These are phyloP conservation scores for Luperina testacea DNA, from an alignment of 2,888 invertebrate species.

Conservation along the genomic window DNA sequence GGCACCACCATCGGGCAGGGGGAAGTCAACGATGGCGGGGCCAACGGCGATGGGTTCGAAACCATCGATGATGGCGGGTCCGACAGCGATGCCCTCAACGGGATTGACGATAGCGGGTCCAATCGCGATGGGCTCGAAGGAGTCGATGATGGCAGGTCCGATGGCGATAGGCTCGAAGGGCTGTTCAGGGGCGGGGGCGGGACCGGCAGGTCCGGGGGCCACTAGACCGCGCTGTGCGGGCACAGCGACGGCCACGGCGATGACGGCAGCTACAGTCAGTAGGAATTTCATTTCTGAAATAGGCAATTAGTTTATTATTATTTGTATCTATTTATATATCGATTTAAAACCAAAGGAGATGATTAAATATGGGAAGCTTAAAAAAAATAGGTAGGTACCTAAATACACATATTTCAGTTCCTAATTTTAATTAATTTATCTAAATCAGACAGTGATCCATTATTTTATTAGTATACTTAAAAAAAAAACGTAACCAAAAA, in stretches of 20 bases:
- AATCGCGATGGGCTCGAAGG: conserved; percentile 74
- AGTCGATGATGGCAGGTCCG: conserved; percentile 64
- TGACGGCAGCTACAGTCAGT: conserved; percentile 52
- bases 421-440: neutral
- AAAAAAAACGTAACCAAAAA: neutral
- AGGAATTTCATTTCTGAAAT: conserved; percentile 61
- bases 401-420: neutral
- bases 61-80: conserved; percentile 38
- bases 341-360: neutral
- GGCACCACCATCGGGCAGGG: conserved; percentile 48
- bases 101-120: conserved; percentile 53
- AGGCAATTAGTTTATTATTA: neutral
- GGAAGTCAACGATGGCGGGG: conserved; percentile 58
- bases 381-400: no score
- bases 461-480: no score
- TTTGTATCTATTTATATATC: neutral
- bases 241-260: conserved; percentile 58
- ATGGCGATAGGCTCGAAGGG: conserved; percentile 52
- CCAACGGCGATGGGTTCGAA: conserved; percentile 43
- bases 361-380: neutral
- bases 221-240: conserved; percentile 58
- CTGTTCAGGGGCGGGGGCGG: conserved; percentile 38
- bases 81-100: no score
- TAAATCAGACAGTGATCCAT: neutral
- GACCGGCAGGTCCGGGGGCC: conserved; percentile 50